Percentiles rank a stretch among this genome's conserved stretches.
Evolutionary conservation across 1,140 invertebrate genomes (phyloP).

Genomic region (Lepidurus apus): DNA sequence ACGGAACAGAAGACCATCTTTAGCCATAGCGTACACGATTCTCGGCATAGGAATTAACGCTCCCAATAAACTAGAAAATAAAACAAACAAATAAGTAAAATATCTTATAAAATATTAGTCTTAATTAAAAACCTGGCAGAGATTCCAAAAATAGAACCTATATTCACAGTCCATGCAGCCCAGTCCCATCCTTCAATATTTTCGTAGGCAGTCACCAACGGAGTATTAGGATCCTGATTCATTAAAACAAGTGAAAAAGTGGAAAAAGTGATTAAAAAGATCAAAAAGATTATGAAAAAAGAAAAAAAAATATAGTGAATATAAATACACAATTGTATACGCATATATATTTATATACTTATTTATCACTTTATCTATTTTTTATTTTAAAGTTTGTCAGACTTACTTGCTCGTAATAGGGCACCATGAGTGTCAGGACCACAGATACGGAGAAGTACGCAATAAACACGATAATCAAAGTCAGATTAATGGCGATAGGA

Average conservation of each 20-base stretch:
- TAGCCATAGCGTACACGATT: constrained; percentile 89
- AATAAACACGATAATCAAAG: constrained; percentile 76
- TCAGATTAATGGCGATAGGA: constrained; percentile 81
- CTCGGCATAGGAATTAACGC: constrained; percentile 96
- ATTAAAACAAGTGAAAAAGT: constrained; percentile 36
- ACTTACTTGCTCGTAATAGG: constrained; percentile 74
- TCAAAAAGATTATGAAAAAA: constrained; percentile 27
- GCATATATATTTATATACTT: background rate
- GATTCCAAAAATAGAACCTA: constrained; percentile 69
- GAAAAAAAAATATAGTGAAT: background rate
- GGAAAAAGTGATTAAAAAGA: background rate
- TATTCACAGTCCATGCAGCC: constrained; percentile 66
- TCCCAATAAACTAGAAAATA: constrained; percentile 62
- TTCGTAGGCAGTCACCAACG: constrained; percentile 72
- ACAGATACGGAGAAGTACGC: constrained; percentile 83
- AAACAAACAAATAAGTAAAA: background rate
- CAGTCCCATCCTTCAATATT: constrained; percentile 57
- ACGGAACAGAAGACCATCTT: constrained; percentile 79
- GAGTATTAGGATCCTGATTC: constrained; percentile 64
- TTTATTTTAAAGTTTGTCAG: background rate
- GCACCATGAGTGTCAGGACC: constrained; percentile 84
- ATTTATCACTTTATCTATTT: background rate
- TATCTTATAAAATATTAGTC: background rate
- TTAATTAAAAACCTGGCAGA: constrained; percentile 54
- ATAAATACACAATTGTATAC: background rate